Base-by-base conservation (phyloP, 2,888 invertebrate genomes). In the Clivina fossor region DNA sequence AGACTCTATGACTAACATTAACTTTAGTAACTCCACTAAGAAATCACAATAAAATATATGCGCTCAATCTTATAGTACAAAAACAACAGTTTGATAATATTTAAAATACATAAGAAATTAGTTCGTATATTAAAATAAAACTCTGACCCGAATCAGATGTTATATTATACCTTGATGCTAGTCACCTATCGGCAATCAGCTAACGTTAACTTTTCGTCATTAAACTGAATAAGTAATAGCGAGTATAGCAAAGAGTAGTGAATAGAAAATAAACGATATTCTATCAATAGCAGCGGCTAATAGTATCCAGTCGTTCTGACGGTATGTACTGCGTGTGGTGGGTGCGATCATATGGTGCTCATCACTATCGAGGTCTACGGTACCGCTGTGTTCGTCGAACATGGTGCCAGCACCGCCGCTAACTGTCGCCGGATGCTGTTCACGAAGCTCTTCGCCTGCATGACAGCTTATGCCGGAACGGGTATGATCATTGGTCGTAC, bases 211-310 rank as follows among this genome's bases (percentile, higher is more conserved):
- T 19, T 19, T 30, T 15, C 4, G n/a, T 9, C 3, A 44, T 67
- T 68, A 74, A 43, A 75, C 63, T 18, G 78, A 71, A 68, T 77
- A 79, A 24, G 74, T 69, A 46, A 77, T 69, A n/a, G 77, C 75
- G 59, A 81, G 71, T 49, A 80, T 71, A 8, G 75, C 66, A 64
- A 81, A 83, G 19, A 80, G 66, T 22, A 82, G 63, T 40, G 77
- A 75, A 64, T 83, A 85, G 44, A 78, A 64, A 33, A 81, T 58
- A 63, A 85, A 84, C 3, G 77, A 76, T 41, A 83, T 66, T 47
- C 84, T 77, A 70, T 85, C 84, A 50, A 85, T 75, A 5, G 82
- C 80, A 2, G 80, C 80, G 20, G 83, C 84, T 38, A 84, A 65
- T 9, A 83, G 68, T n/a, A 80, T 70, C 84, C 84, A 85, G 65